Evolutionary conservation across 2,797 vertebrate species (phyloP).

Genomic region (Echeneis naucrates): DNA sequence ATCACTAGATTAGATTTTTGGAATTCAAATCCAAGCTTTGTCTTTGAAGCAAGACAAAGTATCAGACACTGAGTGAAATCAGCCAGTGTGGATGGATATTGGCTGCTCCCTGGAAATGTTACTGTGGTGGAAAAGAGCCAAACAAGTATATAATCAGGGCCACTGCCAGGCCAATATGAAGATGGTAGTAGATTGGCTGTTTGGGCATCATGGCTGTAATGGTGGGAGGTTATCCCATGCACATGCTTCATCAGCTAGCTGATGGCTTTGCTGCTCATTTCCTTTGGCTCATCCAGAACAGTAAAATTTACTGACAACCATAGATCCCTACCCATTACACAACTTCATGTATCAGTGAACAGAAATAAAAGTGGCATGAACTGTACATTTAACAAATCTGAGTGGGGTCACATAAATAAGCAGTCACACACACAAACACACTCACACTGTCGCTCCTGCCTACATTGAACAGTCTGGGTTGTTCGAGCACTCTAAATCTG

Average conservation of each 20-base stretch:
- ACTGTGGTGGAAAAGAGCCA: not conserved
- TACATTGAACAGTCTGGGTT: constrained; percentile 81
- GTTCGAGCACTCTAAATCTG: constrained; percentile 85
- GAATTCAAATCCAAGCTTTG: not conserved
- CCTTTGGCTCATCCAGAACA: constrained; percentile 34
- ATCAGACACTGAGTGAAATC: constrained; percentile 7
- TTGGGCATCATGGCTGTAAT: constrained; percentile 7
- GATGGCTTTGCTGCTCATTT: constrained; percentile 11
- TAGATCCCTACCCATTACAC: constrained; percentile 46
- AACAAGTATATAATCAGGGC: not conserved
- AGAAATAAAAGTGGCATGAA: constrained; percentile 65
- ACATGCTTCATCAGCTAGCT: constrained; percentile 25
- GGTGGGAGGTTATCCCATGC: not conserved
- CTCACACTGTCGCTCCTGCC: constrained; percentile 58
- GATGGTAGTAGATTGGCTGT: not conserved
- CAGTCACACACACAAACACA: constrained; percentile 28
- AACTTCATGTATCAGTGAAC: constrained; percentile 53
- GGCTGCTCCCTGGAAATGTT: not conserved
- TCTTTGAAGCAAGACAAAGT: constrained; percentile 5
- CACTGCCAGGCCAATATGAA: not conserved
- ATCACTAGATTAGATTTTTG: constrained; percentile 2
- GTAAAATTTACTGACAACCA: constrained; percentile 41
- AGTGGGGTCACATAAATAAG: constrained; percentile 62
- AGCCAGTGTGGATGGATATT: not conserved
- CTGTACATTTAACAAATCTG: constrained; percentile 66